Base-by-base conservation (phyloP, 2,113 vertebrate species). In the Tachysurus vachellii region DNA sequence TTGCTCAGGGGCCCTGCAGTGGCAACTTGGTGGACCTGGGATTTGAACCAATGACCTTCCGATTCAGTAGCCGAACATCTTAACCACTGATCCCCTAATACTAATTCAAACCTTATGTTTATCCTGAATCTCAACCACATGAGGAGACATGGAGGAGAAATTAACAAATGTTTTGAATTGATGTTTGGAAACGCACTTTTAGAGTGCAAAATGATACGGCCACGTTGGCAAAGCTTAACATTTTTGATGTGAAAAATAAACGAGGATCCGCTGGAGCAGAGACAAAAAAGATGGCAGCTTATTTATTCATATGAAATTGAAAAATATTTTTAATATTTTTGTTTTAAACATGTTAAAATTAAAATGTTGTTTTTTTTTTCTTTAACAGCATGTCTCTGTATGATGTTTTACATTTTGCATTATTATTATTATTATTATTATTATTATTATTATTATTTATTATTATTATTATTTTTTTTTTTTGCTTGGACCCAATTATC, bases 81-180 rank as follows among this genome's bases (percentile, higher is more conserved):
- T n/a, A n/a, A n/a, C n/a, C n/a, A n/a, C n/a, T n/a, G n/a, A n/a
- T n/a, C n/a, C n/a, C n/a, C n/a, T n/a, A n/a, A 64, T 6, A 21
- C 8, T 50, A 83, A 84, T 54, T 56, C 26, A 17, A 28, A 6
- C 16, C 36, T 44, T 1, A 66, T 7, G 59, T 81, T 84, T 82
- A 88, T 89, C 31, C 87, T 90, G 81, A 81, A 66, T 53, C n/a
- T 19, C 61, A 57, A 36, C 19, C 75, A 66, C 23, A 12, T n/a
- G n/a, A n/a, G 56, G 62, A 80, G 56, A 47, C 44, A 26, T 56
- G 28, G 47, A 56, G 50, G 10, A 80, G 50, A 80, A n/a, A n/a
- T n/a, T n/a, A n/a, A n/a, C n/a, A n/a, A n/a, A n/a, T n/a, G n/a
- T n/a, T n/a, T n/a, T n/a, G n/a, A n/a, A n/a, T n/a, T n/a, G 36